Evolutionary conservation across 2,113 vertebrate genomes (phyloP).

Genomic region (Acanthisitta chloris): DNA sequence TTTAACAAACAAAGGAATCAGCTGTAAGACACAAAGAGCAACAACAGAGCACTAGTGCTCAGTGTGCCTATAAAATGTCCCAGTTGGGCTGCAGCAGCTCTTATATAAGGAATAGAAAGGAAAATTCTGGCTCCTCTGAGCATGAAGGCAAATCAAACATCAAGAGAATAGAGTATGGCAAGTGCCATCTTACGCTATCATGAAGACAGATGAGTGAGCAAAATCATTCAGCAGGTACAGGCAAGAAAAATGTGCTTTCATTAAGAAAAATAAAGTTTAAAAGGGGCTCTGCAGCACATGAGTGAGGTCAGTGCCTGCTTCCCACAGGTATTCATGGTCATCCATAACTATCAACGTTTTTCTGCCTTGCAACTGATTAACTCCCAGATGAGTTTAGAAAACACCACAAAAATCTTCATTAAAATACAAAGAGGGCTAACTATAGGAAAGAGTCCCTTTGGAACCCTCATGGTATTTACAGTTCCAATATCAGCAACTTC

Average conservation of each 20-base stretch:
- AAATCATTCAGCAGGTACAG: not conserved
- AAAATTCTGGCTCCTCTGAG: not conserved
- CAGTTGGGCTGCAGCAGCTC: not conserved
- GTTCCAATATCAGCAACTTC: not conserved
- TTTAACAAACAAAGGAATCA: not conserved
- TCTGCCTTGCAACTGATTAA: not conserved
- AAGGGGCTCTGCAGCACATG: not conserved
- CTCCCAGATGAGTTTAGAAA: not conserved
- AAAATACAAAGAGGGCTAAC: not conserved
- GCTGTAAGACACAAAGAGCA: not conserved
- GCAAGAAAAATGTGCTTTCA: not conserved
- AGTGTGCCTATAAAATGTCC: rapidly evolving
- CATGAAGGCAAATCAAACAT: not conserved
- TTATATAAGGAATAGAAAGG: not conserved
- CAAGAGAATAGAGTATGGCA: not conserved
- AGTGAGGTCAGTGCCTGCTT: not conserved
- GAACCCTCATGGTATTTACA: not conserved
- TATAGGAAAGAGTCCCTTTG: not conserved
- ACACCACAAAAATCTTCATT: not conserved
- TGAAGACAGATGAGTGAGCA: not conserved
- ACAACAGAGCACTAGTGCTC: not conserved
- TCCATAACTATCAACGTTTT: not conserved
- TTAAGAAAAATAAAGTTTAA: not conserved
- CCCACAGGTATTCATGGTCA: not conserved
- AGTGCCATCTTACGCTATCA: not conserved